These are phyloP conservation scores for Sciurus niger DNA, from an alignment of 2,113 vertebrate genomes.

Conservation along the genomic window DNA sequence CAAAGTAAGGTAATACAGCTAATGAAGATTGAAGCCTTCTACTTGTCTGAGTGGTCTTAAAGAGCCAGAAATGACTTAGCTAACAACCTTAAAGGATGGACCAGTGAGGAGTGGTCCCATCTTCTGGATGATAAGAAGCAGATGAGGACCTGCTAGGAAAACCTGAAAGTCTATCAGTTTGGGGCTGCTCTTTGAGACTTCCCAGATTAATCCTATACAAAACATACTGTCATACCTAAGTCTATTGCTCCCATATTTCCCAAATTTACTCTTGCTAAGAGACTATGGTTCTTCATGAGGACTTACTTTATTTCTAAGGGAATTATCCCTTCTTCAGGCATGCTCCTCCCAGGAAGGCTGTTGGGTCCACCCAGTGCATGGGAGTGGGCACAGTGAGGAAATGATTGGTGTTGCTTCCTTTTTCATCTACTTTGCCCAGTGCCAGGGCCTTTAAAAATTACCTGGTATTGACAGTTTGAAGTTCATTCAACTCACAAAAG, in stretches of 20 bases:
- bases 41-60: not conserved
- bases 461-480: not conserved
- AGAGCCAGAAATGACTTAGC: not conserved
- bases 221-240: not conserved
- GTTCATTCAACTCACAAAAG: not conserved
- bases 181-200: not conserved
- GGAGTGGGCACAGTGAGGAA: not conserved
- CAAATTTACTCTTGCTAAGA: not conserved
- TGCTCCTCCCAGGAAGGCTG: not conserved
- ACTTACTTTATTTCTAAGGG: not conserved
- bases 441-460: slow-evolving; percentile 19
- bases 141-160: not conserved
- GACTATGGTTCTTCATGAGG: not conserved
- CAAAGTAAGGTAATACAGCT: slow-evolving; percentile 24
- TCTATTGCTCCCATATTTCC: not conserved
- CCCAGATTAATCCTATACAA: not conserved
- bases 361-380: not conserved
- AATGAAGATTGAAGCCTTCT: not conserved
- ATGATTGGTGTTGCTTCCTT: not conserved
- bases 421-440: not conserved
- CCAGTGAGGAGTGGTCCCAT: not conserved
- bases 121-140: not conserved
- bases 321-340: not conserved
- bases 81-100: not conserved
- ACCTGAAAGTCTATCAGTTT: not conserved